Conservation (phyloP, 2,113 vertebrate species). For the Stigmatopora nigra region DNA sequence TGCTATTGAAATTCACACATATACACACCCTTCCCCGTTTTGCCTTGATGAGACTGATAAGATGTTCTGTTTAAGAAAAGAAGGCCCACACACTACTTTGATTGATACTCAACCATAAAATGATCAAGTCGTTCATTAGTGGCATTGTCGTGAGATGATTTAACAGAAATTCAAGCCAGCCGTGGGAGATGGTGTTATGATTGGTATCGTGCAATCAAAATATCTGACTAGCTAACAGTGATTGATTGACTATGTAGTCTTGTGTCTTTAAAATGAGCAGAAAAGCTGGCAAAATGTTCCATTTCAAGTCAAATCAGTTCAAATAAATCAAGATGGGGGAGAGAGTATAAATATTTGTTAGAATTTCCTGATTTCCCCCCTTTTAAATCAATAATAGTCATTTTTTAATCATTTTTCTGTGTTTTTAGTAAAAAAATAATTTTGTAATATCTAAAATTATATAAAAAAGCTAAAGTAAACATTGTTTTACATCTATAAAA, state of each 20-base stretch:
- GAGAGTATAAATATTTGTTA: too few species aligned
- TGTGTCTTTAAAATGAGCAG: background rate
- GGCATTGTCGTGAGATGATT: background rate
- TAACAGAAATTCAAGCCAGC: background rate
- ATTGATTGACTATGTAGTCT: background rate
- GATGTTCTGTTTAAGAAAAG: conserved; percentile 19
- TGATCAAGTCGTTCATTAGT: background rate
- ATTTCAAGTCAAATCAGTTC: background rate
- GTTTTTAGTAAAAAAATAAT: too few species aligned
- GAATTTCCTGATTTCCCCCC: too few species aligned
- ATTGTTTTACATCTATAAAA: too few species aligned
- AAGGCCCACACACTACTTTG: conserved; percentile 21
- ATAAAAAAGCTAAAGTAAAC: too few species aligned
- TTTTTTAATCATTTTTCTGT: too few species aligned
- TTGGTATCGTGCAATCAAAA: background rate
- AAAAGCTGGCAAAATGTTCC: background rate
- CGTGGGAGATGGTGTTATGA: too few species aligned
- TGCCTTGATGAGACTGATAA: conserved; percentile 31
- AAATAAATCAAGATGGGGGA: too few species aligned
- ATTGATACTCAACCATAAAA: conserved; percentile 11
- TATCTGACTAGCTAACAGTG: background rate
- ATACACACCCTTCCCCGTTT: conserved; percentile 26
- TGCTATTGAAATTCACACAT: conserved; percentile 51
- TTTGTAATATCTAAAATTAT: too few species aligned
- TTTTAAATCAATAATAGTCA: too few species aligned